Conservation (phyloP, 2,113 vertebrate genomes). For the Ammospiza nelsoni region DNA sequence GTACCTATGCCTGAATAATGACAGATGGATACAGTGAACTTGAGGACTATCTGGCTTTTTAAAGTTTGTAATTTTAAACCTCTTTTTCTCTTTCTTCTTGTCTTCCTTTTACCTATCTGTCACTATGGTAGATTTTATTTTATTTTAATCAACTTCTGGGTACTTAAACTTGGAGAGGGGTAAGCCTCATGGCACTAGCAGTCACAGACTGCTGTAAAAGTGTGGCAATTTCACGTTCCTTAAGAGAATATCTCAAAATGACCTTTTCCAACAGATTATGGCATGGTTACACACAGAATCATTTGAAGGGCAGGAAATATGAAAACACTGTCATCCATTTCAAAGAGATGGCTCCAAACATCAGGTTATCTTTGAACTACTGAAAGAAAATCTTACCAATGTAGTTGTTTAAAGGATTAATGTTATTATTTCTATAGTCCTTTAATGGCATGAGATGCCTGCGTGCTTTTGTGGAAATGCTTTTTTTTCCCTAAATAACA, state of each 20-base stretch:
- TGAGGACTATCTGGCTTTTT: not conserved
- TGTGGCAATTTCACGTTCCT: not conserved
- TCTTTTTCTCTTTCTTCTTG: not conserved
- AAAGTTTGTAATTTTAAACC: conserved; percentile 1
- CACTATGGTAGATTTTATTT: not conserved
- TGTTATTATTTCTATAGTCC: not conserved
- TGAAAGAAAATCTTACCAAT: not conserved
- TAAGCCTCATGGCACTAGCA: not conserved
- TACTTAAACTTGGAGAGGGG: not conserved
- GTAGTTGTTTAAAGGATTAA: not conserved
- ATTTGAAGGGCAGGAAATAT: not conserved
- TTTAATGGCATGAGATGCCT: not conserved
- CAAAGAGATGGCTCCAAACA: not conserved
- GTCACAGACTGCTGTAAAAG: not conserved
- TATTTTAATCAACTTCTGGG: not conserved
- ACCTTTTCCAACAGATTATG: not conserved
- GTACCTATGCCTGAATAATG: conserved; percentile 59
- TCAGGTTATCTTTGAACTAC: not conserved
- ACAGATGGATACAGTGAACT: conserved; percentile 62
- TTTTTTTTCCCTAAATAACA: not conserved
- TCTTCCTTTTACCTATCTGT: not conserved
- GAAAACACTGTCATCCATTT: not conserved
- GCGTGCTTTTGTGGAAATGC: not conserved
- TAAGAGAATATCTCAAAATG: not conserved
- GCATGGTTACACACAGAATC: not conserved